A percentile compares a stretch with the other conserved stretches of the same genome.
These are phyloP conservation scores for Balaeniceps rex DNA, from an alignment of 2,113 vertebrate species.

Conservation along the genomic window DNA sequence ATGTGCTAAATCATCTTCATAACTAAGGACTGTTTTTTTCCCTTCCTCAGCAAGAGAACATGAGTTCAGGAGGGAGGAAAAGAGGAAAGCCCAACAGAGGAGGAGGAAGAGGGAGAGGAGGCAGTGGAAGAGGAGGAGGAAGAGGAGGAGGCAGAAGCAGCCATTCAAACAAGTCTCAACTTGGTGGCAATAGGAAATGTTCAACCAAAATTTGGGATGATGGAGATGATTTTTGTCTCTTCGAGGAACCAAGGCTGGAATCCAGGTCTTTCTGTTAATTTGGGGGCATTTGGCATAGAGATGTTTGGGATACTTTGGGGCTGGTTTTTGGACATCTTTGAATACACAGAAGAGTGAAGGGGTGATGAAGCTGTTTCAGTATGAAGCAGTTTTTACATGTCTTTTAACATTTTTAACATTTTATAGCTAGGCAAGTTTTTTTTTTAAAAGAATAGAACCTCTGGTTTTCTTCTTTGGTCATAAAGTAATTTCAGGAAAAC, in stretches of 20 bases:
- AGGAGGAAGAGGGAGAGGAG: conserved; percentile 68
- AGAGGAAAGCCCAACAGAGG: conserved; percentile 88
- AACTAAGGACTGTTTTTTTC: background rate
- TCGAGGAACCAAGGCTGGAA: conserved; percentile 68
- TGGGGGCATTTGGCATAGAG: background rate
- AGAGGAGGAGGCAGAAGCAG: conserved; percentile 33
- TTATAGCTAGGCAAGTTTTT: background rate
- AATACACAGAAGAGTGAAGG: background rate
- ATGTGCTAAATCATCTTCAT: background rate
- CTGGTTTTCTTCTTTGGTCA: background rate
- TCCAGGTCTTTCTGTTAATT: conserved; percentile 48
- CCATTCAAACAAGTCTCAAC: conserved; percentile 25
- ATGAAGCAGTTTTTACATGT: background rate
- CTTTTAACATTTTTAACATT: background rate
- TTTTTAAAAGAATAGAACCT: background rate
- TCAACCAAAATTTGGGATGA: conserved; percentile 82
- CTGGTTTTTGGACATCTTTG: background rate
- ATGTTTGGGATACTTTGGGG: background rate
- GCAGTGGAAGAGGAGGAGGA: conserved; percentile 43
- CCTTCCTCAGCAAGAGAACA: conserved; percentile 43
- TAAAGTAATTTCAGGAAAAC: background rate
- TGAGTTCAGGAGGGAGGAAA: conserved; percentile 76
- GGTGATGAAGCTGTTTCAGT: background rate
- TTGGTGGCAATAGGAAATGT: conserved; percentile 75
- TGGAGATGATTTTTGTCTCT: conserved; percentile 87